A percentile compares a stretch with the other conserved stretches of the same genome.
Conservation (phyloP, 2,888 invertebrate genomes). For the Ypsolopha sequella region DNA sequence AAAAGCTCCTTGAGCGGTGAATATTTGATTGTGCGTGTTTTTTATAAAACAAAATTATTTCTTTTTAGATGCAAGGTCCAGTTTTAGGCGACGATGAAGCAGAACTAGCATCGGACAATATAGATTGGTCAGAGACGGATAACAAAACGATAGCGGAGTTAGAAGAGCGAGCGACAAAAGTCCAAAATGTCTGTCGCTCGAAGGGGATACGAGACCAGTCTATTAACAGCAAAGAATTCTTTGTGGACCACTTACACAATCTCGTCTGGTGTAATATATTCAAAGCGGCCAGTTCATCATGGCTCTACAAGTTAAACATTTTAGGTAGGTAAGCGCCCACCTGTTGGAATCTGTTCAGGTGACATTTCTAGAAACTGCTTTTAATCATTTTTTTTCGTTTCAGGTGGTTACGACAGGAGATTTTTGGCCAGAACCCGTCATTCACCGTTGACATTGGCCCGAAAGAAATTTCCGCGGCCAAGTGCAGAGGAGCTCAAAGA, state of each 20-base stretch:
- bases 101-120: constrained; percentile 19
- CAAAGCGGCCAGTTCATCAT: constrained; percentile 83
- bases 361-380: background rate
- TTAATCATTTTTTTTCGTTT: constrained; percentile 14
- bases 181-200: constrained; percentile 60
- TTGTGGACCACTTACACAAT: constrained; percentile 75
- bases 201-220: constrained; percentile 34
- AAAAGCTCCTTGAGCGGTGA: background rate
- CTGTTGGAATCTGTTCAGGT: constrained; percentile 1
- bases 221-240: constrained; percentile 81
- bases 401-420: constrained; percentile 72
- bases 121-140: constrained; percentile 46
- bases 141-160: constrained; percentile 57
- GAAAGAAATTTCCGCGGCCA: constrained; percentile 77
- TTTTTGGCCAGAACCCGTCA: constrained; percentile 71
- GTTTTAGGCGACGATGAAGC: constrained; percentile 42
- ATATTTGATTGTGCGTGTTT: background rate
- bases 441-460: constrained; percentile 76
- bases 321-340: constrained; percentile 65
- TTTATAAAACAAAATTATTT: background rate
- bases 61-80: constrained; percentile 45
- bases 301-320: constrained; percentile 84
- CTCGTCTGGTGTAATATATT: constrained; percentile 83
- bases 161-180: constrained; percentile 47
- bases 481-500: constrained; percentile 72